Evolutionary conservation across 2,113 vertebrate species (phyloP), one percentile per base, ranked within the genome.

Genomic region (Nibea albiflora): DNA sequence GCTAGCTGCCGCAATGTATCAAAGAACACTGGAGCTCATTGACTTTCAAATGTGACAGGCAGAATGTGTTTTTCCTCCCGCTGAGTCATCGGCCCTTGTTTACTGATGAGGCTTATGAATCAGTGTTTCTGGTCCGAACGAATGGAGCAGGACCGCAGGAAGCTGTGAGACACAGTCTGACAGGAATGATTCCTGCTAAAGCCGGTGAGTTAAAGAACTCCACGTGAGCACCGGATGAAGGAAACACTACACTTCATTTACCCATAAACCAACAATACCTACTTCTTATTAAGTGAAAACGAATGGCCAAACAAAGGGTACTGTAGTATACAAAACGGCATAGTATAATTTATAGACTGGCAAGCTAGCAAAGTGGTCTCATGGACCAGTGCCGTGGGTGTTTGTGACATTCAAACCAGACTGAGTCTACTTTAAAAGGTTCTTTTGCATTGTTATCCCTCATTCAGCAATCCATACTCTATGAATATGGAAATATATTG

Each of bases 81-180:
- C 89, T 84, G 90, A 90, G 87, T 85, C 91, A 86, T 75, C 47
- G 53, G 84, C 79, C 87, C 86, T 81, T 91, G 92, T 93, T 93
- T 93, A 89, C 92, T 82, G 90, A 73, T 81, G 85, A 86, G 77
- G 78, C 79, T 90, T 90, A 91, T 91, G 92, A 92, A 94, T 93
- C 89, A 78, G 81, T 42, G 74, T 84, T 88, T 84, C 84, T 72
- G 69, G 56, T 78, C 71, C 60, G 84, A 90, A 70, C 50, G 65
- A 73, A 74, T 31, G 70, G 73, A 81, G 85, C 63, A 57, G 82
- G 78, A 77, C 66, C 1, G 54, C 80, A 24, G 77, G 86, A 85
- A 85, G 83, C 78, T 46, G 19, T 0, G 54, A 71, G 80, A 83
- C 46, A 28, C 53, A 67, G 63, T 71, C 74, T 66, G 81, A 89